Percentiles rank a stretch among this genome's conserved stretches.
Conservation (phyloP, 2,888 invertebrate species). For the Branchinecta sandiegonensis region DNA sequence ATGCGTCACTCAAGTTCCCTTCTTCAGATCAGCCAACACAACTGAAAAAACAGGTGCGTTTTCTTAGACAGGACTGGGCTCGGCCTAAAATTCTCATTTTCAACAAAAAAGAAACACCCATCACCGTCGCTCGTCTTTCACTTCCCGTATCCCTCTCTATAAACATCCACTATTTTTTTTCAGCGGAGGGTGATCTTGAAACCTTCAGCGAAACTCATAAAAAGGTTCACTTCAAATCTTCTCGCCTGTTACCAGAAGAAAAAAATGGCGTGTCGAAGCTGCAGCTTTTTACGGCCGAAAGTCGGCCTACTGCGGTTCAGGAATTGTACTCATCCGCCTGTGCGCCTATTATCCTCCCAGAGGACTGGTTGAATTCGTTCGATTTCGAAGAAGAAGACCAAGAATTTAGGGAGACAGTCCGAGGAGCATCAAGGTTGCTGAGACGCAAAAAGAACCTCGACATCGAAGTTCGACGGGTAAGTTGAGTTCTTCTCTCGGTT, state of each 20-base stretch:
- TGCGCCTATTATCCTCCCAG: slow-evolving; percentile 4
- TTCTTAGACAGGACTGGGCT: no score
- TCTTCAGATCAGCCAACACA: no score
- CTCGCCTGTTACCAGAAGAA: not conserved
- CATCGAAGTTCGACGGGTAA: slow-evolving; percentile 75
- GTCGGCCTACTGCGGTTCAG: slow-evolving; percentile 32
- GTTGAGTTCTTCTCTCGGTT: slow-evolving; percentile 30
- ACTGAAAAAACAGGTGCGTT: no score
- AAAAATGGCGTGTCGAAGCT: slow-evolving; percentile 24
- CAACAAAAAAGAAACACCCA: no score
- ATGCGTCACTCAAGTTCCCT: no score
- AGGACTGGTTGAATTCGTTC: slow-evolving; percentile 16
- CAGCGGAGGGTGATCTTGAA: slow-evolving; percentile 83
- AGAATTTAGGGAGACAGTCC: slow-evolving; percentile 42
- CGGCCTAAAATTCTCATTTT: no score
- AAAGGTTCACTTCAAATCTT: slow-evolving; percentile 19
- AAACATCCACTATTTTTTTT: slow-evolving; percentile 35
- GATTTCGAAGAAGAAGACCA: slow-evolving; percentile 20
- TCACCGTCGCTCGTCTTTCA: no score
- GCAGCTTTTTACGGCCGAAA: slow-evolving; percentile 28
- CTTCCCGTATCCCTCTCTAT: no score
- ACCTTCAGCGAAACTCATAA: slow-evolving; percentile 47
- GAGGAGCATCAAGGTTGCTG: slow-evolving; percentile 19
- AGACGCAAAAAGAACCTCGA: slow-evolving; percentile 45
- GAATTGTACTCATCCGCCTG: slow-evolving; percentile 22